Evolutionary conservation across 2,113 vertebrate genomes (phyloP).

Genomic region (Narcine bancroftii): DNA sequence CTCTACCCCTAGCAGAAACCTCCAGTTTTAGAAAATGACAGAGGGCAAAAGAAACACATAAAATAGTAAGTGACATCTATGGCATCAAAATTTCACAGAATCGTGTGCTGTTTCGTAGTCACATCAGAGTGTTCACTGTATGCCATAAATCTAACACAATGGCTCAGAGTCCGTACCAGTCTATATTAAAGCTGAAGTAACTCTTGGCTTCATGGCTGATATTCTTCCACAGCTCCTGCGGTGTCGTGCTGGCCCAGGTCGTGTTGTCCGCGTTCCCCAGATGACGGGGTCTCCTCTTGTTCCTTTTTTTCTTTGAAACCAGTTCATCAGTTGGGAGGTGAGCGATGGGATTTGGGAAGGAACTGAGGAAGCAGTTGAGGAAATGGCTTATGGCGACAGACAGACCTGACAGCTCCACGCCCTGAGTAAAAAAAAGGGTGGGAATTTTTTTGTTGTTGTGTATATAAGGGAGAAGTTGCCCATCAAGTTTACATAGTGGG

Average conservation of each 20-base stretch:
- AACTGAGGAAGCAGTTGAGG: constrained; percentile 94
- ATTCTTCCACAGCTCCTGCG: constrained; percentile 88
- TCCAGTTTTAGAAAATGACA: neutral
- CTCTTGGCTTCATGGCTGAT: constrained; percentile 78
- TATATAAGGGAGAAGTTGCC: too few relatives aligned
- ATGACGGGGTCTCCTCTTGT: constrained; percentile 80
- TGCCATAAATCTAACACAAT: too few relatives aligned
- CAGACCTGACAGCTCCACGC: constrained; percentile 86
- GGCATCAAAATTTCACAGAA: too few relatives aligned
- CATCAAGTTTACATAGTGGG: too few relatives aligned
- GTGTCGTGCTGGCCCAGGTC: constrained; percentile 85
- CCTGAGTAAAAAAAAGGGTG: constrained; percentile 52
- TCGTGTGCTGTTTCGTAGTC: neutral
- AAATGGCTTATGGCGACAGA: constrained; percentile 96
- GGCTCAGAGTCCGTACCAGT: constrained; percentile 61
- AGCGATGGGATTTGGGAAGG: constrained; percentile 84
- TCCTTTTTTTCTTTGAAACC: constrained; percentile 86
- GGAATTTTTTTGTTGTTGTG: too few relatives aligned
- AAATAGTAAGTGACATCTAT: neutral
- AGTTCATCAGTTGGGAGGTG: constrained; percentile 88
- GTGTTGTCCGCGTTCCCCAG: constrained; percentile 83
- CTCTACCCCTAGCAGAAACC: neutral
- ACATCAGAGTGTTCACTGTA: neutral
- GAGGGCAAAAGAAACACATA: neutral
- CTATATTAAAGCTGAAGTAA: constrained; percentile 80